Evolutionary conservation across 2,113 vertebrate genomes (phyloP).

Genomic region (Gopherus evgoodei): DNA sequence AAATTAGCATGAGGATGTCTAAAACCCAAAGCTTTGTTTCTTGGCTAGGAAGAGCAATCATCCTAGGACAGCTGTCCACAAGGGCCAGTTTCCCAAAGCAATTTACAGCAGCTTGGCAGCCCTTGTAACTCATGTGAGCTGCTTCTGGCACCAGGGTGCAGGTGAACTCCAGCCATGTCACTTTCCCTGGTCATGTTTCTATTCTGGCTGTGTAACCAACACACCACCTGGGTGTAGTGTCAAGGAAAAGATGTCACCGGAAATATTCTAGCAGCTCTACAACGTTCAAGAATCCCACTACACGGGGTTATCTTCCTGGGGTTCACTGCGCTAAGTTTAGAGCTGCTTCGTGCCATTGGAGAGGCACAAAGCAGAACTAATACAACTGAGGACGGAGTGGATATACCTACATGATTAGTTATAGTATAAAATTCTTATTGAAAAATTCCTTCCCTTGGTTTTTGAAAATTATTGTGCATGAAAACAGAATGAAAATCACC

Average conservation of each 20-base stretch:
- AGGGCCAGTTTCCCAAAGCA: neutral
- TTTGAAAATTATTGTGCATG: neutral
- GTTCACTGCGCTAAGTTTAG: accelerated
- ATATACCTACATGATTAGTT: accelerated
- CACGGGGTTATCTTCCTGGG: accelerated
- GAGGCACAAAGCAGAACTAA: accelerated
- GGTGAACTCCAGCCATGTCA: accelerated
- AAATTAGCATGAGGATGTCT: accelerated
- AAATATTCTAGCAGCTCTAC: neutral
- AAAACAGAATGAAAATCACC: accelerated
- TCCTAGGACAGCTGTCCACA: accelerated
- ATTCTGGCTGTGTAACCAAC: too few species aligned
- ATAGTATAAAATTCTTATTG: accelerated
- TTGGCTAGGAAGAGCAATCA: neutral
- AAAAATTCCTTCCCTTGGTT: neutral
- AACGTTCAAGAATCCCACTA: accelerated
- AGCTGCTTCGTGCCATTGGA: accelerated
- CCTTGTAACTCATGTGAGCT: accelerated
- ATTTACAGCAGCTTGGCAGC: neutral
- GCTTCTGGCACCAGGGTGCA: neutral
- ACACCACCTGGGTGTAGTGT: too few species aligned
- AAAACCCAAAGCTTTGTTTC: neutral
- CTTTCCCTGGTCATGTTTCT: accelerated
- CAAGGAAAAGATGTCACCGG: neutral
- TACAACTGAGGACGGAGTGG: accelerated